A percentile compares a stretch with the other conserved stretches of the same genome.
These are phyloP conservation scores for Drusus annulatus DNA, from an alignment of 1,140 invertebrate species.

Conservation along the genomic window DNA sequence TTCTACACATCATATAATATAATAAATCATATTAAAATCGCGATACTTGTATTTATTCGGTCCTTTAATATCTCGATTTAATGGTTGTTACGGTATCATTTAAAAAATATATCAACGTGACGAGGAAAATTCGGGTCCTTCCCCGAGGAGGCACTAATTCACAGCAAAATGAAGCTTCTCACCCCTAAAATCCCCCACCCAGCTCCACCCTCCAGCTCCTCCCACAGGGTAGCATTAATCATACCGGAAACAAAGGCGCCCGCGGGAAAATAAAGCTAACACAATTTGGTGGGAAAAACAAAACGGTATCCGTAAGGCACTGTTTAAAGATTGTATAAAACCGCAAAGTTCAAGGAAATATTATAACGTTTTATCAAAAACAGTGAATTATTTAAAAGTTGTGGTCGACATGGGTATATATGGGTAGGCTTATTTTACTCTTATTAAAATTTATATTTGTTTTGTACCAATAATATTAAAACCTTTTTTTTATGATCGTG, in stretches of 20 bases:
- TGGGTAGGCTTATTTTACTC: too few relatives aligned
- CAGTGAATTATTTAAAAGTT: neutral
- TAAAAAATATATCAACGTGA: neutral
- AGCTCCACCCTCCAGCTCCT: neutral
- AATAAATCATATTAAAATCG: neutral
- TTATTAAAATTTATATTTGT: too few relatives aligned
- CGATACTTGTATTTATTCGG: neutral
- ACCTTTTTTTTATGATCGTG: too few relatives aligned
- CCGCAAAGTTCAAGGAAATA: neutral
- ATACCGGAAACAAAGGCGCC: conserved; percentile 52
- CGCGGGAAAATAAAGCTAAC: conserved; percentile 54
- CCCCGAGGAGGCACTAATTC: conserved; percentile 20
- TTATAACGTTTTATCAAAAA: neutral
- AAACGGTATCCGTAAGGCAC: conserved; percentile 31
- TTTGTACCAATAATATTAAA: too few relatives aligned
- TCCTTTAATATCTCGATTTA: neutral
- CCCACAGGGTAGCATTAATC: conserved; percentile 52
- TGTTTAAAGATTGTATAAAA: conserved; percentile 32
- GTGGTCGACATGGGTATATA: too few relatives aligned
- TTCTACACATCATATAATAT: neutral
- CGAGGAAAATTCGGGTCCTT: conserved; percentile 6
- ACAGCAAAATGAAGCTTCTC: conserved; percentile 26
- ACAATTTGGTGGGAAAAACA: conserved; percentile 50
- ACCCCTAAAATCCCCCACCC: too few relatives aligned
- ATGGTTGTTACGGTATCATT: neutral